Conservation (phyloP, 2,113 vertebrate genomes). For the Grantiella picta region DNA sequence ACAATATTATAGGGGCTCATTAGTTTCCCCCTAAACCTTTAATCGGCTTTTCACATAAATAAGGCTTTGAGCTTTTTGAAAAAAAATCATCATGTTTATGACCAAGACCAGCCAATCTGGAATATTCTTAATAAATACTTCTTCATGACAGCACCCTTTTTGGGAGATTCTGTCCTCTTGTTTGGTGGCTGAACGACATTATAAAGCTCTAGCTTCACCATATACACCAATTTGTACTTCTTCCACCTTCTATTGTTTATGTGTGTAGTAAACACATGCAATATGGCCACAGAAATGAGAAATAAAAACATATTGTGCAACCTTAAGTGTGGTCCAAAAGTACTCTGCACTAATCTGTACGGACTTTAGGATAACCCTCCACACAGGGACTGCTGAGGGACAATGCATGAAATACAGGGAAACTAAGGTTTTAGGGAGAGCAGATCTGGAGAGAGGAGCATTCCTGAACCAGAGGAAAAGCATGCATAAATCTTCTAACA, state of each 20-base stretch:
- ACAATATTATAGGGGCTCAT: neutral
- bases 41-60: neutral
- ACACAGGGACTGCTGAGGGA: neutral
- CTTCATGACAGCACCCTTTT: neutral
- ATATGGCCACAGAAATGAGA: neutral
- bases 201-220: neutral
- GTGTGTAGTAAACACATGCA: neutral
- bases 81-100: neutral
- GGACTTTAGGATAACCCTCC: neutral
- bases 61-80: neutral
- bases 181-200: neutral
- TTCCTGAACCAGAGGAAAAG: neutral
- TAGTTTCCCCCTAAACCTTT: neutral
- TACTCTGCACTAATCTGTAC: neutral
- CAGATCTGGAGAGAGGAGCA: neutral
- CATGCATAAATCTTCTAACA: neutral
- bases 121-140: neutral
- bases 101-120: neutral
- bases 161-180: neutral
- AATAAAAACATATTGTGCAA: neutral
- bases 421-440: neutral
- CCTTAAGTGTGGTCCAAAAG: neutral
- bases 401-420: neutral
- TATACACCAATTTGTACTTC: neutral
- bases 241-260: neutral